A percentile compares a stretch with the other conserved stretches of the same genome.
These are phyloP conservation scores for Muschampia plurimacula DNA, from an alignment of 2,888 invertebrate genomes.

Conservation along the genomic window DNA sequence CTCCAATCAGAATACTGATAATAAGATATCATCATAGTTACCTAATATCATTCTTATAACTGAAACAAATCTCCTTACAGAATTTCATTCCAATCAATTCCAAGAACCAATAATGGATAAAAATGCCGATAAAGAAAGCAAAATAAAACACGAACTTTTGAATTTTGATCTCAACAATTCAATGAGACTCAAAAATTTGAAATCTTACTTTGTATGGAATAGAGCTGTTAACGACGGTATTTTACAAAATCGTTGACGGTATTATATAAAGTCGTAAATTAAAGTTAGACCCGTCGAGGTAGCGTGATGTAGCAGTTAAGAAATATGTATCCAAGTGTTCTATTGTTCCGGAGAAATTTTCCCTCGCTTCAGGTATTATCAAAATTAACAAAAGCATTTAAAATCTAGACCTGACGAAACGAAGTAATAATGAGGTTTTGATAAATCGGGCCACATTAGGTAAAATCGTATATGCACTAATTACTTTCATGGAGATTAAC, in stretches of 20 bases:
- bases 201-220: neutral
- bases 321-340: constrained; percentile 12
- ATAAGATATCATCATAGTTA: too few relatives aligned
- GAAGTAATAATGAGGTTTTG: constrained; percentile 8
- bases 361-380: constrained; percentile 6
- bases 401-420: constrained; percentile 10
- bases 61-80: too few relatives aligned
- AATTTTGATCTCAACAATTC: too few relatives aligned
- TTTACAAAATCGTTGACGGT: neutral
- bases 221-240: neutral
- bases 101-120: too few relatives aligned
- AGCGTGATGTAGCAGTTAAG: constrained; percentile 6
- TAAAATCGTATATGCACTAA: constrained; percentile 43
- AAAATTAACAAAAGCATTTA: constrained; percentile 26
- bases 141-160: too few relatives aligned
- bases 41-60: too few relatives aligned
- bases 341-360: constrained; percentile 3
- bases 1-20: too few relatives aligned
- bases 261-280: constrained; percentile 9
- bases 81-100: too few relatives aligned
- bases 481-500: constrained; percentile 49
- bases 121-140: too few relatives aligned
- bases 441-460: constrained; percentile 15
- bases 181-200: too few relatives aligned
- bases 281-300: constrained; percentile 11